phyloP scores from a whole-genome alignment of 2,113 vertebrate species.

The Garra rufa region DNA sequence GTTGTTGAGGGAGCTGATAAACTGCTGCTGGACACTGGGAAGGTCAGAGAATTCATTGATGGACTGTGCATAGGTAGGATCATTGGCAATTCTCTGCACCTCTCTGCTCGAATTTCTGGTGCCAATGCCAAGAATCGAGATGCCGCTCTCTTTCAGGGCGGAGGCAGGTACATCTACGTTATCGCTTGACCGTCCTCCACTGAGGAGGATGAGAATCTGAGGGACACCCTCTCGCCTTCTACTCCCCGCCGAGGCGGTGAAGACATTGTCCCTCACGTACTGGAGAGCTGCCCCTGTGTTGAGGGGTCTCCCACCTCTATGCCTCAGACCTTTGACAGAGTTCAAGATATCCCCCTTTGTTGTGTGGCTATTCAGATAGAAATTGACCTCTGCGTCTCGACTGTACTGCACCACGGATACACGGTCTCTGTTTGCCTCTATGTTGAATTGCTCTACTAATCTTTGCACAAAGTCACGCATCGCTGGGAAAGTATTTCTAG shows the following conservation, averaged over 20 bases:
- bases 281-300: conserved; percentile 62
- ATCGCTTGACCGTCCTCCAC: conserved; percentile 60
- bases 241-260: conserved; percentile 61
- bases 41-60: conserved; percentile 46
- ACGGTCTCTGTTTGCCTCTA: conserved; percentile 46
- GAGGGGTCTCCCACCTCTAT: conserved; percentile 65
- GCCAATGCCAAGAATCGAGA: conserved; percentile 86
- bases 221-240: conserved; percentile 57
- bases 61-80: conserved; percentile 11
- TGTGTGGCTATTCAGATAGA: conserved; percentile 49
- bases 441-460: conserved; percentile 55
- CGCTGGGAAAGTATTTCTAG: conserved; percentile 61
- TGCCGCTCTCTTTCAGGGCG: conserved; percentile 76
- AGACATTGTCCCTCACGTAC: conserved; percentile 64
- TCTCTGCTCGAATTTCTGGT: conserved; percentile 77
- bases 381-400: conserved; percentile 47
- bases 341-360: conserved; percentile 43
- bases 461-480: conserved; percentile 68
- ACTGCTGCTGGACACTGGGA: conserved; percentile 38
- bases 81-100: conserved; percentile 46
- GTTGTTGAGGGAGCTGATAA: conserved; percentile 25
- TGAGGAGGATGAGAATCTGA: conserved; percentile 64
- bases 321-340: conserved; percentile 37
- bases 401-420: conserved; percentile 59
- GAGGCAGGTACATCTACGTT: conserved; percentile 72